Base-by-base conservation (phyloP, 1,140 invertebrate genomes). In the Hormaphis cornu region DNA sequence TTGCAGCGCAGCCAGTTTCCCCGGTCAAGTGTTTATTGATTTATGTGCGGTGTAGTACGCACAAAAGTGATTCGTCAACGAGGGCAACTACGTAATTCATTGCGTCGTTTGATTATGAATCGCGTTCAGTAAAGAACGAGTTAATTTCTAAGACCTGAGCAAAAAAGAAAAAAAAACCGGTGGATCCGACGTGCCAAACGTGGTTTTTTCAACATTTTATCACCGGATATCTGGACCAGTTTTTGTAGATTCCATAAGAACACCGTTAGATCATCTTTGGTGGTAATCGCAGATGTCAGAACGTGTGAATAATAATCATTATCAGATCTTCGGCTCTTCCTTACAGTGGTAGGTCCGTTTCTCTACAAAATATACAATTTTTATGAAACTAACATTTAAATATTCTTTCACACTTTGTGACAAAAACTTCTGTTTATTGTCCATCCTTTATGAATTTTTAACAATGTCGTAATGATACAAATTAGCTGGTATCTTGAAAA, bases 121-220 rank as follows among this genome's bases (percentile, higher is more conserved):
- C 40, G 54, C 35, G 20, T 24, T 24, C 22, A 37, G 12, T 37
- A 18, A 22, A 58, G 14, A 9, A 58, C 3, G 20, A 58, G 33
- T 16, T 58, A 37, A 58, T 37, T 58, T 58, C 24, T 24, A 30
- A 40, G 40, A 58, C 54, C 53, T 24, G 37, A 40, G 14, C 54
- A 40, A 58, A 58, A 56, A 58, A 42, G n/a, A 40, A 58, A 58
- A 56, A 58, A 42, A 42, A 58, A 40, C 18, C 33, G 16, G 24
- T 24, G 54, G n/a, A 40, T 40, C 54, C 35, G 20, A 30, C 20
- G 42, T 61, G 42, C 35, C 58, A 46, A 61, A 30, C 46, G 24
- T 61, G 58, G 28, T 44, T 28, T 61, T 61, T 61, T 61, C 42
- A 61, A 3, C 37, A 24, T 61, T 42, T 63, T 48, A n/a, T 26